Evolutionary conservation across 2,888 invertebrate genomes (phyloP).

Genomic region (Drosophila mercatorum): DNA sequence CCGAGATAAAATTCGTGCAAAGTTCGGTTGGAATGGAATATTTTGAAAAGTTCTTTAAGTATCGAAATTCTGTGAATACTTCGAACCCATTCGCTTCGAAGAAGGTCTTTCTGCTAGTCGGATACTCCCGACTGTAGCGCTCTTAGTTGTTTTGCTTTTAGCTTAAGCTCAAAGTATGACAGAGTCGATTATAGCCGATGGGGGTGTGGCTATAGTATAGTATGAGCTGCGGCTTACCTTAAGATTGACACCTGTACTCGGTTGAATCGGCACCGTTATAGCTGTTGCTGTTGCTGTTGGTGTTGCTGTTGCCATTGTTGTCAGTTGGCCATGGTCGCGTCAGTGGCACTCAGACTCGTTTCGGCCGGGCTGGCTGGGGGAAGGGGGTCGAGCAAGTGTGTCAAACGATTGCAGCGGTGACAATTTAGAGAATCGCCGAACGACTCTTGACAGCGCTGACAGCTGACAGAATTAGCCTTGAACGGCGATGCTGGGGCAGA

Average conservation of each 20-base stretch:
- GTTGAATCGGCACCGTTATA: conserved; percentile 15
- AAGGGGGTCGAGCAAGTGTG: conserved; percentile 14
- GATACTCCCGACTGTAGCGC: not conserved
- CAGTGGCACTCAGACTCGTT: conserved; percentile 11
- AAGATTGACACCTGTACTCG: conserved; percentile 21
- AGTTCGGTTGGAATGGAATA: no score
- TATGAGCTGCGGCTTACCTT: conserved; percentile 24
- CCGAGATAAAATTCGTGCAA: no score
- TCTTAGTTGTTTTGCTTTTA: not conserved
- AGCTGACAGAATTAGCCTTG: conserved; percentile 82
- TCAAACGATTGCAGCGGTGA: conserved; percentile 62
- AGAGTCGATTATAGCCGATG: conserved; percentile 1
- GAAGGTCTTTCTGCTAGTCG: not conserved
- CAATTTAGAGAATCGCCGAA: conserved; percentile 71
- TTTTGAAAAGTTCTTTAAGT: no score
- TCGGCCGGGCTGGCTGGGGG: not conserved
- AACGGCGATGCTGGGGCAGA: conserved; percentile 47
- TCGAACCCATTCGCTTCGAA: no score
- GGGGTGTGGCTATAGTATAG: conserved; percentile 2
- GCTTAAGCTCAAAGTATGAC: conserved; percentile 2
- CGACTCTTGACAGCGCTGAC: conserved; percentile 76
- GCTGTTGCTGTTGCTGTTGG: not conserved
- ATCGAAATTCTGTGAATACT: no score
- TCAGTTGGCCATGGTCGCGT: conserved; percentile 21
- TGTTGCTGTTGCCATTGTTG: conserved; percentile 21